Conservation (phyloP, 37 sponge, comb jelly and placozoan species). For the Spongilla lacustris region DNA sequence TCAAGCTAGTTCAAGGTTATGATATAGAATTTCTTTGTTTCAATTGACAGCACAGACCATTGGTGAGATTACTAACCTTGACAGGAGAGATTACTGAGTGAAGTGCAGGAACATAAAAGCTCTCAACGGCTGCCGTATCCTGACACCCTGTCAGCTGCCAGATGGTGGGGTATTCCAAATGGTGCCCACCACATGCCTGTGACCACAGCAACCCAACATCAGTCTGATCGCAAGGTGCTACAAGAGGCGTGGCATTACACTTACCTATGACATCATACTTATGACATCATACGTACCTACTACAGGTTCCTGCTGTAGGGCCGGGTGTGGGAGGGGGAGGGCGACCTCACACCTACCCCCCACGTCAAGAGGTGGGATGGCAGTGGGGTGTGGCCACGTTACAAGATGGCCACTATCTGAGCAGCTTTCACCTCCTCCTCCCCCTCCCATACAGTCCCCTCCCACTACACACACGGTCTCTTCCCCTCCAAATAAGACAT, state of each 20-base stretch:
- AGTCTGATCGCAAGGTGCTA: neutral
- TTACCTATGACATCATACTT: neutral
- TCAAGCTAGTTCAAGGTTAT: too few relatives aligned
- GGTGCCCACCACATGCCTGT: neutral
- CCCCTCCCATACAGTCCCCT: neutral
- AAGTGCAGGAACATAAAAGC: conserved; percentile 61
- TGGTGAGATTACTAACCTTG: conserved; percentile 5
- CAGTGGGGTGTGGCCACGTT: neutral
- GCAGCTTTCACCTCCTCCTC: neutral
- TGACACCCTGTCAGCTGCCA: conserved; percentile 47
- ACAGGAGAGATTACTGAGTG: conserved; percentile 18
- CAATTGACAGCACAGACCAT: too few relatives aligned
- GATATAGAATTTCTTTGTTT: too few relatives aligned
- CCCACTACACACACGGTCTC: neutral
- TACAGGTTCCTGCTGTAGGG: neutral
- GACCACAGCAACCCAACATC: neutral
- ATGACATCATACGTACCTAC: conserved; percentile 4
- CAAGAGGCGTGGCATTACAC: too few relatives aligned
- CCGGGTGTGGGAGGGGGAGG: neutral
- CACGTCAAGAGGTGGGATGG: neutral
- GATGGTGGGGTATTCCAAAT: conserved; percentile 25
- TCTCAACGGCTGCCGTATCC: neutral
- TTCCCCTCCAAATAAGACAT: neutral
- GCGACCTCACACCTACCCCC: neutral
- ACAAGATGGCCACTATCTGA: neutral